A percentile compares a stretch with the other conserved stretches of the same genome.
Evolutionary conservation across 2,113 vertebrate genomes (phyloP).

Genomic region (Colinus virginianus): DNA sequence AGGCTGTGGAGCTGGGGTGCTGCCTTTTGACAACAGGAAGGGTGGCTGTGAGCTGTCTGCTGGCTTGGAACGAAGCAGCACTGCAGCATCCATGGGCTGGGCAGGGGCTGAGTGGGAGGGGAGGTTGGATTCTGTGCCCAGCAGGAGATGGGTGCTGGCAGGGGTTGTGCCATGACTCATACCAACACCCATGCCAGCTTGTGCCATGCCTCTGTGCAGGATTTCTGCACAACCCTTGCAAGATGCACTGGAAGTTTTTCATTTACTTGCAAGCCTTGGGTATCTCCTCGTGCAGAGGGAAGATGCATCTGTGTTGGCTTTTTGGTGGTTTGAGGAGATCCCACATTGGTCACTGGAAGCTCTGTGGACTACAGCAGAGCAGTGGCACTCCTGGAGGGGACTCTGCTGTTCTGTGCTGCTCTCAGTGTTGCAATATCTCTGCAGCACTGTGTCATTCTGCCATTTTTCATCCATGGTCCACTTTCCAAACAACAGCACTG

Average conservation of each 20-base stretch:
- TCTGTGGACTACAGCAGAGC: not conserved
- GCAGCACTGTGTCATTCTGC: rapidly evolving
- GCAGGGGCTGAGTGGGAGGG: constrained; percentile 21
- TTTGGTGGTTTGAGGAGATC: rapidly evolving
- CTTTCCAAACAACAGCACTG: not conserved
- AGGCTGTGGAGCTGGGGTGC: rapidly evolving
- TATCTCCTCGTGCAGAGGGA: rapidly evolving
- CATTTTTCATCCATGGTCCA: not conserved
- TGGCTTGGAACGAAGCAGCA: rapidly evolving
- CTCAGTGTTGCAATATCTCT: rapidly evolving
- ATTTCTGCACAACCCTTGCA: not conserved
- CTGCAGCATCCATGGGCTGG: not conserved
- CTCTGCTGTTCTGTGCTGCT: not conserved
- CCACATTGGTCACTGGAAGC: not conserved
- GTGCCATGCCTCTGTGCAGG: rapidly evolving
- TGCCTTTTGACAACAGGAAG: not conserved
- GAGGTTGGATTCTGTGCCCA: not conserved
- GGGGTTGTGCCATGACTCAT: not conserved
- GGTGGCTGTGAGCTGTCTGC: not conserved
- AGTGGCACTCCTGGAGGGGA: not conserved
- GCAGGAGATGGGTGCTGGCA: not conserved
- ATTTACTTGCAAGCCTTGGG: not conserved
- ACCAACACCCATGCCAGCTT: not conserved
- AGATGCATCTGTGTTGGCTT: rapidly evolving
- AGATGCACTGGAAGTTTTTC: not conserved